Evolutionary conservation across 2,797 vertebrate species (phyloP).

Genomic region (Cynodonichthys magdalenae): DNA sequence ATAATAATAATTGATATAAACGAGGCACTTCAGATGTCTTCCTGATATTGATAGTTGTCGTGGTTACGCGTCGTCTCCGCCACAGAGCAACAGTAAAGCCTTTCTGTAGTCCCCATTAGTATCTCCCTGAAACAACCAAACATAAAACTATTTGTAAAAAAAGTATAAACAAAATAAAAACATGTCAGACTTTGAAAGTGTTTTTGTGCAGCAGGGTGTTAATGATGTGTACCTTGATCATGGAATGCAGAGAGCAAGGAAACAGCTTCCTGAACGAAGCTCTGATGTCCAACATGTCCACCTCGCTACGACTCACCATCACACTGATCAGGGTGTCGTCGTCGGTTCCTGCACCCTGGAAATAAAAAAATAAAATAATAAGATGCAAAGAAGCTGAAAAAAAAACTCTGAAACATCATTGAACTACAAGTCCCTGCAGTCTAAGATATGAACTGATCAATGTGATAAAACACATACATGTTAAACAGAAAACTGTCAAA

Average conservation of each 20-base stretch:
- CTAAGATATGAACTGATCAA: no score
- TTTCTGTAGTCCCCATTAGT: constrained; percentile 90
- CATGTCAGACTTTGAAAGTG: no score
- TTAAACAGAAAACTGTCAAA: no score
- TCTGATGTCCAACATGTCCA: constrained; percentile 91
- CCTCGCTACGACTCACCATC: constrained; percentile 90
- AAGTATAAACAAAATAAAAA: no score
- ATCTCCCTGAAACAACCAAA: constrained; percentile 83
- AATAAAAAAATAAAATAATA: no score
- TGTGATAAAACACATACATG: no score
- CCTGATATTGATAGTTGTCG: constrained; percentile 1
- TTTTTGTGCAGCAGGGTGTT: background rate
- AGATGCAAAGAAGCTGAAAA: constrained; percentile 21
- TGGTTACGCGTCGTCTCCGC: constrained; percentile 85
- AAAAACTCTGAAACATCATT: background rate
- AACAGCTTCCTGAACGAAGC: constrained; percentile 86
- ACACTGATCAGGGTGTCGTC: constrained; percentile 91
- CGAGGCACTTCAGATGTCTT: constrained; percentile 52
- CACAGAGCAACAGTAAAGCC: constrained; percentile 88
- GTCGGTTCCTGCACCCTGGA: constrained; percentile 88
- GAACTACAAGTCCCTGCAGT: no score
- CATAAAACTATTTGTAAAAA: background rate
- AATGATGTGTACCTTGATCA: constrained; percentile 85
- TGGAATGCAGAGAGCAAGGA: constrained; percentile 86
- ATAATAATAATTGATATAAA: background rate